These are phyloP conservation scores for Gobius niger DNA, from an alignment of 2,113 vertebrate genomes.

Conservation along the genomic window DNA sequence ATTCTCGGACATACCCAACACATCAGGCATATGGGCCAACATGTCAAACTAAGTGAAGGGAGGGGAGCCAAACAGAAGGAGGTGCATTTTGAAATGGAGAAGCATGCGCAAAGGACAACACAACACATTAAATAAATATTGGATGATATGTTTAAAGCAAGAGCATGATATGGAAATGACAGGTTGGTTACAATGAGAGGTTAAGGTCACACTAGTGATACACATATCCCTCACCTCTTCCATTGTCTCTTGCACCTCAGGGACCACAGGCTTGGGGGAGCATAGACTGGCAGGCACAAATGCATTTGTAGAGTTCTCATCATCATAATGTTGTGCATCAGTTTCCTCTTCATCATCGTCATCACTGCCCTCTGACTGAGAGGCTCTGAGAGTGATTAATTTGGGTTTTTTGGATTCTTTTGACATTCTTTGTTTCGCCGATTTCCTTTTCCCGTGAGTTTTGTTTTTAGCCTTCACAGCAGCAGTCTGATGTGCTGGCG, in stretches of 20 bases:
- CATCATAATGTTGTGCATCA: conserved; percentile 60
- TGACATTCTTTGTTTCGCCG: conserved; percentile 56
- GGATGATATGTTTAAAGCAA: conserved; percentile 2
- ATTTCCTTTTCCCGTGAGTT: conserved; percentile 59
- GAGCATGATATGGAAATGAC: conserved; percentile 13
- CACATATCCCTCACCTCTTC: conserved; percentile 81
- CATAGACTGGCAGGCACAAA: conserved; percentile 87
- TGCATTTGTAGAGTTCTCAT: conserved; percentile 81
- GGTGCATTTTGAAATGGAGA: conserved; percentile 53
- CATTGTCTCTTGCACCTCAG: conserved; percentile 87
- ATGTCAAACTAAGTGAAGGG: conserved; percentile 84
- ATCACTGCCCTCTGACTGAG: conserved; percentile 79
- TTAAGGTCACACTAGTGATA: neutral
- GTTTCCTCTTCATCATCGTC: conserved; percentile 56
- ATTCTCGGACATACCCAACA: conserved; percentile 73
- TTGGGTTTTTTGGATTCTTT: conserved; percentile 70
- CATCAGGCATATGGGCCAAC: conserved; percentile 78
- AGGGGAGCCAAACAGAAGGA: conserved; percentile 29
- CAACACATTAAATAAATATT: neutral
- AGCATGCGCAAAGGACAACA: conserved; percentile 47
- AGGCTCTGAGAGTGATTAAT: conserved; percentile 85
- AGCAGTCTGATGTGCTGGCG: neutral
- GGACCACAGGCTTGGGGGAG: conserved; percentile 74
- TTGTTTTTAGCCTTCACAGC: conserved; percentile 36
- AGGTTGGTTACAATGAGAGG: neutral